Conservation (phyloP, 53 echinoderm and acorn worm genomes). For the Echinometra lucunter region DNA sequence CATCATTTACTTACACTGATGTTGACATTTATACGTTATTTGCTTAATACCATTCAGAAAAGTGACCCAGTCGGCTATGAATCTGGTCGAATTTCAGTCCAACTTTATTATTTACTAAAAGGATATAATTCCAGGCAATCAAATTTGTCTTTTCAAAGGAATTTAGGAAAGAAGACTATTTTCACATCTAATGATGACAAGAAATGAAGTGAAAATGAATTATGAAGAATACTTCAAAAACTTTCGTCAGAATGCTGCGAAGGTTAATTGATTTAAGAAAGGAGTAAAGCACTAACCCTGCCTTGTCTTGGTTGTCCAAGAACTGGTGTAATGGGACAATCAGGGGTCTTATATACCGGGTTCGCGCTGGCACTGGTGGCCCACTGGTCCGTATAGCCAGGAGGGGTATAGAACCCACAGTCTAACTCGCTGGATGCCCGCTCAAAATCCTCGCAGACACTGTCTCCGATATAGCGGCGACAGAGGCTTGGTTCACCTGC, state of each 20-base stretch:
- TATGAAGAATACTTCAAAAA: neutral
- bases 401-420: slow-evolving; percentile 85
- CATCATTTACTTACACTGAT: too few relatives aligned
- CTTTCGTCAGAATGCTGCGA: neutral
- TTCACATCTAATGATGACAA: too few relatives aligned
- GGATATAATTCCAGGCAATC: neutral
- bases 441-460: slow-evolving; percentile 81
- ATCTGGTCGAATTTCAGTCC: too few relatives aligned
- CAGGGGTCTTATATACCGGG: slow-evolving; percentile 74
- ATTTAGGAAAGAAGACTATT: neutral
- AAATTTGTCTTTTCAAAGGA: neutral
- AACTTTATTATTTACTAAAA: neutral
- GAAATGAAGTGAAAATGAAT: neutral
- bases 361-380: slow-evolving; percentile 81
- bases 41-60: too few relatives aligned
- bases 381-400: slow-evolving; percentile 89
- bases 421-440: slow-evolving; percentile 70
- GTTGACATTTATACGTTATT: too few relatives aligned
- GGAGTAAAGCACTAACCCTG: slow-evolving; percentile 38
- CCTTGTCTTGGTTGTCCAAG: slow-evolving; percentile 71
- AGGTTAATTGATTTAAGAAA: too few relatives aligned
- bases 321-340: slow-evolving; percentile 72
- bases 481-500: slow-evolving; percentile 88
- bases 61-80: too few relatives aligned
- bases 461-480: slow-evolving; percentile 75